A percentile compares a stretch with the other conserved stretches of the same genome.
Conservation (phyloP, 1,140 invertebrate genomes). For the Aphelenchoides besseyi region DNA sequence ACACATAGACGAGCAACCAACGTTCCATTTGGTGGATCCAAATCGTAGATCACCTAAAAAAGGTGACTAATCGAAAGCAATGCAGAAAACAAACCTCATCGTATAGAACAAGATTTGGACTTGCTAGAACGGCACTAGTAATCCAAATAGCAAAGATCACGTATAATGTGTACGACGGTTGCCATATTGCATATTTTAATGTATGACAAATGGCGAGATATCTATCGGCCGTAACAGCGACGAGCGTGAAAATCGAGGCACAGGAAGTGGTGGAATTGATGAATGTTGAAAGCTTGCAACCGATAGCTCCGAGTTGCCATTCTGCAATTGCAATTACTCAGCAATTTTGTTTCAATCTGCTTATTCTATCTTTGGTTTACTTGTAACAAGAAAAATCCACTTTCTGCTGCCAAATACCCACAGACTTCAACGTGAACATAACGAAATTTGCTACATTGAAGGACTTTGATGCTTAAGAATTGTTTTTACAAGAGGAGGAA, state of each 20-base stretch:
- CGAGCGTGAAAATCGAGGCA: conserved; percentile 58
- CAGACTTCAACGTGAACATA: no score
- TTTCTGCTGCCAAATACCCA: no score
- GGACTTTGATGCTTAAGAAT: no score
- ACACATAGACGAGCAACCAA: conserved; percentile 43
- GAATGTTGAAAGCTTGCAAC: conserved; percentile 58
- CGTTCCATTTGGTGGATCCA: conserved; percentile 26
- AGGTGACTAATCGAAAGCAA: neutral
- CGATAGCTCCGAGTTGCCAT: conserved; percentile 54
- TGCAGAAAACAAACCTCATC: conserved; percentile 28
- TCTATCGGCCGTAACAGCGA: conserved; percentile 52
- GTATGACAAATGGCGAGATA: conserved; percentile 51
- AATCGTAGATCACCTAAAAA: conserved; percentile 25
- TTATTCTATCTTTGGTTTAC: no score
- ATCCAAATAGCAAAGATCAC: conserved; percentile 44
- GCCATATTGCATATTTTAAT: conserved; percentile 33
- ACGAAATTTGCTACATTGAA: no score
- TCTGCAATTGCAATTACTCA: conserved; percentile 42
- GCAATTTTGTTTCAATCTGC: no score
- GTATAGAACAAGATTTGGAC: conserved; percentile 30
- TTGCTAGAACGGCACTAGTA: conserved; percentile 30
- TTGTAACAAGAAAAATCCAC: no score
- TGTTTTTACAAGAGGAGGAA: no score
- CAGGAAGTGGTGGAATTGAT: conserved; percentile 58
- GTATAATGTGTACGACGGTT: conserved; percentile 36